Evolutionary conservation across 2,888 invertebrate species (phyloP), one percentile per base, ranked within the genome.

Genomic region (Pachymerium ferrugineum): DNA sequence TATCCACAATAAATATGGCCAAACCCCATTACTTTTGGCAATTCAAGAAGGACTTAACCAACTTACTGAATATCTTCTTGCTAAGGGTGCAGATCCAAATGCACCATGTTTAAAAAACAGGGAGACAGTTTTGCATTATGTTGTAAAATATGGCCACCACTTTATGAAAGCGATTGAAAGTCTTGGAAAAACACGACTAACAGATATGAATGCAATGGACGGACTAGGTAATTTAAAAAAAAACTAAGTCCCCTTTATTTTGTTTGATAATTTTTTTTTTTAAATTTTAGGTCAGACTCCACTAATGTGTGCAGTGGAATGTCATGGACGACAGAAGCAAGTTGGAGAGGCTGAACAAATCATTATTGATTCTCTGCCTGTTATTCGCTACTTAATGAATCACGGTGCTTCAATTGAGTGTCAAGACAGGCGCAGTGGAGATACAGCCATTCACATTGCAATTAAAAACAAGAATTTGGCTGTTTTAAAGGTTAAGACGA

Each of bases 91-190:
- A 4, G 22, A 70, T 33, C 33, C 35, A n/a, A 33, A 70, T 8
- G 28, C 12, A 12, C 33, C 33, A 16, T 30, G 22, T 16, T 33
- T 70, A 16, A 70, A 70, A 16, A 70, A 30, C n/a, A 31, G 70
- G 8, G 22, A 30, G 5, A 70, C 70, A 6, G 70, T 33, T 70
- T 30, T 70, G 3, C 70, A 70, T 33, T 70, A 70, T 33, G 70
- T 19, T 1, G 29, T 4, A 3, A 19, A 68, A 25, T 29, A n/a
- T 10, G 68, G 68, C 1, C n/a, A 28, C 6, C 30, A 14, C 8
- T 68, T 29, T 29, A 25, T 68, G 16, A 3, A 16, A 3, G 14
- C 25, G 1, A 12, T 25, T 19, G 68, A 68, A 3, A 14, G 19
- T 3, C 25, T 68, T 28, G n/a, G n/a, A n/a, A n/a, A n/a, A n/a